These are phyloP conservation scores for Propithecus coquereli DNA, from an alignment of 2,113 vertebrate species.

Conservation along the genomic window DNA sequence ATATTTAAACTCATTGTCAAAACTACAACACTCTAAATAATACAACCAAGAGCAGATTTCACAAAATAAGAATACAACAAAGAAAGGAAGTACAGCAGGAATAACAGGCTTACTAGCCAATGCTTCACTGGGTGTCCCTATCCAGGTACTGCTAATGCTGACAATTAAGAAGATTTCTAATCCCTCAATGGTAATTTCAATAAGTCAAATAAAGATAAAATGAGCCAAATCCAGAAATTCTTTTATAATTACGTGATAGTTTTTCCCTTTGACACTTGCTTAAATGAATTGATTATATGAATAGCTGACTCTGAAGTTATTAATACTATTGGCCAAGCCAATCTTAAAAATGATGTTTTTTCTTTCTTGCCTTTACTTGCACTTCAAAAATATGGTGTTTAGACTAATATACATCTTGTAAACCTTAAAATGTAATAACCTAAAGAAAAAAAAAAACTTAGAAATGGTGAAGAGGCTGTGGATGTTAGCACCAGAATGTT, in stretches of 20 bases:
- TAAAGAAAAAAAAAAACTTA: background rate
- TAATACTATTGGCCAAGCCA: background rate
- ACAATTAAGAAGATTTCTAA: background rate
- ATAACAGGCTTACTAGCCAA: background rate
- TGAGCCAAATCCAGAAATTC: background rate
- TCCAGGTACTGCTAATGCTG: background rate
- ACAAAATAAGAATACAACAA: slow-evolving; percentile 40
- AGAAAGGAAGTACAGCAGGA: background rate
- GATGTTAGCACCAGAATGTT: background rate
- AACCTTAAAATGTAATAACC: slow-evolving; percentile 31
- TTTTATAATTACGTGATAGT: background rate
- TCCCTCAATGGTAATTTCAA: background rate
- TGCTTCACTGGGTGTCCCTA: background rate
- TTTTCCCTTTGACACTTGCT: background rate
- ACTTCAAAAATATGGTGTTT: background rate
- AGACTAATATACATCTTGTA: background rate
- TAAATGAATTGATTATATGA: background rate
- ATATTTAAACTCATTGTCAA: slow-evolving; percentile 25
- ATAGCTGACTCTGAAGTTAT: background rate
- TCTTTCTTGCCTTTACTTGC: background rate
- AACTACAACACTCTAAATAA: slow-evolving; percentile 43
- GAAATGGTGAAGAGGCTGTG: background rate
- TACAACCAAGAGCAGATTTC: background rate
- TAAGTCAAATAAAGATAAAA: slow-evolving; percentile 29
- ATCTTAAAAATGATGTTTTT: background rate